Conservation (phyloP, 2,113 vertebrate species). For the Siniperca knerii region DNA sequence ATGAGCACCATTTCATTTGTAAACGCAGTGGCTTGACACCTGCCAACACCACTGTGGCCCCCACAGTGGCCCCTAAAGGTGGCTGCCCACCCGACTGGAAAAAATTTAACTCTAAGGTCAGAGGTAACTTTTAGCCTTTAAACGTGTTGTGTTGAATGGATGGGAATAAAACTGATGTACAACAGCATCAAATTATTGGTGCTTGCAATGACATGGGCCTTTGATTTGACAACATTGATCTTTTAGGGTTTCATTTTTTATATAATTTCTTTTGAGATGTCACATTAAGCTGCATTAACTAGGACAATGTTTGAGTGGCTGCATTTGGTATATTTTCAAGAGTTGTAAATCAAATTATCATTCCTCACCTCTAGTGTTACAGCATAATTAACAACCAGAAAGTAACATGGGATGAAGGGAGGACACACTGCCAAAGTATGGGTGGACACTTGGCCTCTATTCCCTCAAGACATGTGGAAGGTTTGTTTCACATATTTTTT, state of each 20-base stretch:
- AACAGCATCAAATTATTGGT: neutral
- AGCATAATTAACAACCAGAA: neutral
- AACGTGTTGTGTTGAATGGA: neutral
- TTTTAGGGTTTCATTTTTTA: neutral
- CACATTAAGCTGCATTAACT: neutral
- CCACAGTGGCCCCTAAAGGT: constrained; percentile 79
- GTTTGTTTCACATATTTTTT: neutral
- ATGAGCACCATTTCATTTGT: constrained; percentile 85
- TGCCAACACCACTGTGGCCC: constrained; percentile 84
- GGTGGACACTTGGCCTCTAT: constrained; percentile 6
- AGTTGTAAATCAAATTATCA: neutral
- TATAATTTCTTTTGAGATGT: neutral
- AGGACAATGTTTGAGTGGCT: neutral
- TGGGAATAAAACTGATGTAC: neutral
- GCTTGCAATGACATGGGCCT: neutral
- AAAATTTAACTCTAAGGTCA: constrained; percentile 74
- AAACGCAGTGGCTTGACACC: constrained; percentile 85
- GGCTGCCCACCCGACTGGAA: constrained; percentile 87
- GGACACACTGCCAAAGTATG: neutral
- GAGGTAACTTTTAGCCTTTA: constrained; percentile 76
- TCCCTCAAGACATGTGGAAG: neutral
- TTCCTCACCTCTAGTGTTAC: constrained; percentile 14
- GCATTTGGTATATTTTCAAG: constrained; percentile 1
- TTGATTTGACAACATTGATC: neutral
- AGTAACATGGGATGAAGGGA: neutral